Conservation (phyloP, 1,140 invertebrate species). For the Cydia amplana region DNA sequence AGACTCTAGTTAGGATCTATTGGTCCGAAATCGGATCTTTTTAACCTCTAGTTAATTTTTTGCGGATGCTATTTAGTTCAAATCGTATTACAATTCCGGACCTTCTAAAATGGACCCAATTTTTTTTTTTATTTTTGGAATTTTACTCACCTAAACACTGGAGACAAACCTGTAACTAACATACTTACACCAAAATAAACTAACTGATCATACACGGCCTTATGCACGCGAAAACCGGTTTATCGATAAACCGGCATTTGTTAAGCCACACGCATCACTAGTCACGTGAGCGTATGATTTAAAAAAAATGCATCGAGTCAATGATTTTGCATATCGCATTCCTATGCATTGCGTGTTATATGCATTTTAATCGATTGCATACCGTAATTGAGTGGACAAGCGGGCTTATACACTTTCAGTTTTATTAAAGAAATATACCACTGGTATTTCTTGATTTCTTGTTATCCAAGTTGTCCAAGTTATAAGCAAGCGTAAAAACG, state of each 20-base stretch:
- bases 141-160: too few relatives aligned
- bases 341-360: background rate
- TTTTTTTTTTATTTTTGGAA: too few relatives aligned
- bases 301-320: constrained; percentile 10
- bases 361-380: constrained; percentile 9
- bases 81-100: too few relatives aligned
- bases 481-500: too few relatives aligned
- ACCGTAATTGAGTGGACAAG: background rate
- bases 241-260: background rate
- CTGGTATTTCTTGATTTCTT: background rate
- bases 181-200: too few relatives aligned
- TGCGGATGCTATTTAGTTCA: too few relatives aligned
- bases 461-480: background rate
- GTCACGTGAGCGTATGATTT: background rate
- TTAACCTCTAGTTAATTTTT: too few relatives aligned
- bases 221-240: constrained; percentile 7
- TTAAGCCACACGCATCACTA: constrained; percentile 10
- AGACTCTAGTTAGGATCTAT: too few relatives aligned
- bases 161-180: too few relatives aligned
- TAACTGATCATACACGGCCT: too few relatives aligned
- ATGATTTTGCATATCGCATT: constrained; percentile 12
- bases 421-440: background rate
- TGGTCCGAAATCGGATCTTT: too few relatives aligned
- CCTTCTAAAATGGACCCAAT: too few relatives aligned
- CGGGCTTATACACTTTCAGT: constrained; percentile 4